phyloP scores from a whole-genome alignment of 2,888 invertebrate species.

The Lasioglossum oenotherae region DNA sequence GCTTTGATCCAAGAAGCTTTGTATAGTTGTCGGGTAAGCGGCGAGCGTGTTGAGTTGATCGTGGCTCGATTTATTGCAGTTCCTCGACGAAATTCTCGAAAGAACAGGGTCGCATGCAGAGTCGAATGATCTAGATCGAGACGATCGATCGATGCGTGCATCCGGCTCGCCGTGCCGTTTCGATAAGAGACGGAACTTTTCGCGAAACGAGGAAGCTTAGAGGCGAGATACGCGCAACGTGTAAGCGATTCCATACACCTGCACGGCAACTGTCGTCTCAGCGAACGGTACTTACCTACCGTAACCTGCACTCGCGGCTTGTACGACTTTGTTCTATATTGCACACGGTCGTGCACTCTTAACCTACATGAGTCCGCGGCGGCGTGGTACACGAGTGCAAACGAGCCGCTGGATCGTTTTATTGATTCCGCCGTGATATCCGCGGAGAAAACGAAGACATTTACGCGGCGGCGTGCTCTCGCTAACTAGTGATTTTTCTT shows the following conservation, averaged over 20 bases:
- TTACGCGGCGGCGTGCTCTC: background rate
- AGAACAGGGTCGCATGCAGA: background rate
- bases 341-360: conserved; percentile 55
- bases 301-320: conserved; percentile 62
- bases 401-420: conserved; percentile 26
- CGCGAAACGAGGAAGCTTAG: conserved; percentile 35
- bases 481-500: background rate
- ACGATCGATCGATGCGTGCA: background rate
- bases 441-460: background rate
- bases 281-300: conserved; percentile 69
- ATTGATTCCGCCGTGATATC: conserved; percentile 18
- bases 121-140: background rate
- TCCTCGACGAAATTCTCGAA: background rate
- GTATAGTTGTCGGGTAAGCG: background rate
- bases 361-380: conserved; percentile 61
- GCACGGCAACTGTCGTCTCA: conserved; percentile 71
- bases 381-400: conserved; percentile 23
- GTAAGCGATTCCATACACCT: conserved; percentile 73
- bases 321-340: conserved; percentile 59
- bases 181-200: conserved; percentile 49
- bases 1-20: too few species aligned
- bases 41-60: background rate
- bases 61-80: background rate
- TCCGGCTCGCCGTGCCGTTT: background rate
- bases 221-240: conserved; percentile 53